Percentiles rank a stretch among this genome's conserved stretches.
Evolutionary conservation across 2,797 vertebrate genomes (phyloP).

Genomic region (Rhinella marina): DNA sequence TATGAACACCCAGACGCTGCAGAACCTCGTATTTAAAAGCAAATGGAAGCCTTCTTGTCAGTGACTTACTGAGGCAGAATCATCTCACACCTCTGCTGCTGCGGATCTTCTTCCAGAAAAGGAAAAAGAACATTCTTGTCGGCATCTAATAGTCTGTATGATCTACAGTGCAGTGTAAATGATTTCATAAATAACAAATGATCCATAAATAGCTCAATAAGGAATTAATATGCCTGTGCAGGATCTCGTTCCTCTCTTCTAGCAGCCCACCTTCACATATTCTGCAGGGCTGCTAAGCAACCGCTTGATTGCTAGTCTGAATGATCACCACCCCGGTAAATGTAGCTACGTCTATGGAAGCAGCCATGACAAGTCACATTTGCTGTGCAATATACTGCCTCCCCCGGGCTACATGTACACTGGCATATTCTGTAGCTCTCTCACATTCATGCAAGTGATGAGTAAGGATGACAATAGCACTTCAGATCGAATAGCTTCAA

Average conservation of each 20-base stretch:
- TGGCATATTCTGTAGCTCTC: too few relatives aligned
- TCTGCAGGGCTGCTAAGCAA: neutral
- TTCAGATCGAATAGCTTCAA: too few relatives aligned
- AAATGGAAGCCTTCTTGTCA: too few relatives aligned
- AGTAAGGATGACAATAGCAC: too few relatives aligned
- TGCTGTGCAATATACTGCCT: neutral
- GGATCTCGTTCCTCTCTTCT: neutral
- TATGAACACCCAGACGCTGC: neutral
- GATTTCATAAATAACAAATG: neutral
- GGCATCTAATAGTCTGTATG: neutral
- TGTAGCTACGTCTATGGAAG: neutral
- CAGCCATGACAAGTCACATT: neutral
- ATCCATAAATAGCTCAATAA: neutral
- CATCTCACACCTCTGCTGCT: too few relatives aligned
- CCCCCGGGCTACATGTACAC: too few relatives aligned
- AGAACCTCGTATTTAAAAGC: neutral
- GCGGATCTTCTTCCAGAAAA: too few relatives aligned
- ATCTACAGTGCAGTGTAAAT: neutral
- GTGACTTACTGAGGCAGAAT: too few relatives aligned
- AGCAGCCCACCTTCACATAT: neutral
- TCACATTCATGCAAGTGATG: too few relatives aligned
- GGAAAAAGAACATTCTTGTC: too few relatives aligned
- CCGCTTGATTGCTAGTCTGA: neutral
- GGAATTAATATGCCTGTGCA: neutral
- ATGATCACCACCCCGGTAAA: neutral